These are phyloP conservation scores for Bucco capensis DNA, from an alignment of 2,113 vertebrate species.

Conservation along the genomic window DNA sequence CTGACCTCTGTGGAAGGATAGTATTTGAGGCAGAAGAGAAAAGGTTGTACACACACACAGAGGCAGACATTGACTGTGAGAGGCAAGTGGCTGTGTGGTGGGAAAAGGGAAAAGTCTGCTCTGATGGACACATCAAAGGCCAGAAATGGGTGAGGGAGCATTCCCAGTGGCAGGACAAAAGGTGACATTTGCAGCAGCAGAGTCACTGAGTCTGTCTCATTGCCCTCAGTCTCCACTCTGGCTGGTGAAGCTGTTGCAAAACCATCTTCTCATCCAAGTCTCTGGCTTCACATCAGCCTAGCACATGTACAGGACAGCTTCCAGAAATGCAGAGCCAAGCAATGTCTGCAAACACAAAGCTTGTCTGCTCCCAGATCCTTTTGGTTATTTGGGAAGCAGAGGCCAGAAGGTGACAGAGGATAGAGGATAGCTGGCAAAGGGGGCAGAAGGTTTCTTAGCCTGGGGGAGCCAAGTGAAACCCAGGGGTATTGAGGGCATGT, in stretches of 20 bases:
- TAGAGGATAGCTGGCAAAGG: background rate
- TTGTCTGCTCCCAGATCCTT: background rate
- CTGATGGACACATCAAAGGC: background rate
- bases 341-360: background rate
- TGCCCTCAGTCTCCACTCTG: background rate
- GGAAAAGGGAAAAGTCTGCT: background rate
- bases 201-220: background rate
- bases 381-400: background rate
- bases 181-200: background rate
- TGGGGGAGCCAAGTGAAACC: background rate
- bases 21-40: background rate
- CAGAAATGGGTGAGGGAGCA: background rate
- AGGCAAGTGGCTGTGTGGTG: background rate
- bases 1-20: background rate
- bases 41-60: accelerated
- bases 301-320: background rate
- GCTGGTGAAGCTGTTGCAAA: constrained; percentile 22
- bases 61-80: background rate
- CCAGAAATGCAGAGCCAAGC: background rate
- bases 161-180: constrained; percentile 9
- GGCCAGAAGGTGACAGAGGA: background rate
- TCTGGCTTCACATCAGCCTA: background rate
- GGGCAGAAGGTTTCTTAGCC: background rate
- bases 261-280: background rate
- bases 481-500: background rate